Conservation (phyloP, 2,797 vertebrate genomes). For the Tamandua tetradactyla region DNA sequence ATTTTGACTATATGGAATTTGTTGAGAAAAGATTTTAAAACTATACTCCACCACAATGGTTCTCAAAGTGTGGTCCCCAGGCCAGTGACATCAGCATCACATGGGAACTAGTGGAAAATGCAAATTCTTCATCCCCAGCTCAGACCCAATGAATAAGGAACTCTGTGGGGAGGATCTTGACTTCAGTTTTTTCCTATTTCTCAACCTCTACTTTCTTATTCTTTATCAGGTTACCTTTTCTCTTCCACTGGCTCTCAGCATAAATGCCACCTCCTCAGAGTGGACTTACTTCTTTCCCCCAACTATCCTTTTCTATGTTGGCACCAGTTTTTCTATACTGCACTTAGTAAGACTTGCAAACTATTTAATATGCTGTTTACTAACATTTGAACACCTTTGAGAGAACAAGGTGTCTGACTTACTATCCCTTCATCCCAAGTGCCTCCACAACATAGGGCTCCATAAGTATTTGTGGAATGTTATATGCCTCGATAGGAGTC, state of each 20-base stretch:
- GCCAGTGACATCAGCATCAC: too few relatives aligned
- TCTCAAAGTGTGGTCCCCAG: too few relatives aligned
- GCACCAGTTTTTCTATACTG: neutral
- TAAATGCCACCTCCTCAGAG: neutral
- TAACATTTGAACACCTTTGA: neutral
- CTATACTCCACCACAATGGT: neutral
- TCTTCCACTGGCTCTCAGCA: neutral
- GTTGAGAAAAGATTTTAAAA: neutral
- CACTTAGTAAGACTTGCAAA: neutral
- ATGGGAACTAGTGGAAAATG: neutral
- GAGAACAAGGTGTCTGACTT: neutral
- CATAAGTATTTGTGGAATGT: neutral
- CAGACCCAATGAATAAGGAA: neutral
- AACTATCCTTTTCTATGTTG: neutral
- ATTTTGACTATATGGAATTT: neutral
- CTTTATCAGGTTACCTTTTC: neutral
- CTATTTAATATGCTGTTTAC: neutral
- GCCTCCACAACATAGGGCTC: neutral
- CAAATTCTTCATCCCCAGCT: neutral
- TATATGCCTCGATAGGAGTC: neutral
- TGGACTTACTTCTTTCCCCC: neutral
- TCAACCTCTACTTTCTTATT: neutral
- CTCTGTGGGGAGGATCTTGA: neutral
- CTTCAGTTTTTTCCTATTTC: neutral
- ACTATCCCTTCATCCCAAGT: neutral